Base-by-base conservation (phyloP, 2,113 vertebrate genomes). In the Burhinus bistriatus region DNA sequence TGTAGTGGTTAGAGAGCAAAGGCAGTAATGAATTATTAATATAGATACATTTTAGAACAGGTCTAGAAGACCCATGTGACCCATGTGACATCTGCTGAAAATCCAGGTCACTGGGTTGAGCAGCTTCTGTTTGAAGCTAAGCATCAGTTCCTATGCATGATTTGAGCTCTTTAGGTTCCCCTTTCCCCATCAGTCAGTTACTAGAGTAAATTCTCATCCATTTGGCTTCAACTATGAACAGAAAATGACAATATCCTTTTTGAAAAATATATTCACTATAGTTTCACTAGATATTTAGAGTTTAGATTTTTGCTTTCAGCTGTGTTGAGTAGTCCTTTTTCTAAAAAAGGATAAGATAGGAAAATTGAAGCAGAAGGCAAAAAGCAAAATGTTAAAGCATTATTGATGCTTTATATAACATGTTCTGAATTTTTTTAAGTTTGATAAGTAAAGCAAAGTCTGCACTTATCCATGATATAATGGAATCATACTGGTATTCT, bases 361-460 rank as follows among this genome's bases (percentile, higher is more conserved):
- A 95, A 95, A 95, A 88, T 12, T 80, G 80, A 87, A 85, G 27
- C 16, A 82, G 77, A 89, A 85, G 44, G 32, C 1, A 15, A 88
- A 86, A 90, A 83, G 15, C 25, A 81, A 45, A 88, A 75, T 40
- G 36, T 61, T 73, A 32, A 76, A 87, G 21, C 78, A 72, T 87
- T 90, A 83, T 69, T 77, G 40, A 80, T 87, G 66, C 9, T 91
- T 94, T 84, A 62, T 81, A 44, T 84, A 91, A 79, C 20, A 32
- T 36, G 7, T 44, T 94, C 87, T 75, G 62, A 90, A 15, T 66
- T 93, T 94, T 81, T 81, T 79, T 38, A 9, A 68, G 38, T 91
- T 86, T 90, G 87, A 65, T 94, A 94, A 95, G 71, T 71, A 73
- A 69, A 93, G 52, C 23, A 95, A 93, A 90, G 47, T 34, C 64